These are phyloP conservation scores for Parazoanthus swiftii DNA, from an alignment of 92 coral and sea anemone genomes.

Conservation along the genomic window DNA sequence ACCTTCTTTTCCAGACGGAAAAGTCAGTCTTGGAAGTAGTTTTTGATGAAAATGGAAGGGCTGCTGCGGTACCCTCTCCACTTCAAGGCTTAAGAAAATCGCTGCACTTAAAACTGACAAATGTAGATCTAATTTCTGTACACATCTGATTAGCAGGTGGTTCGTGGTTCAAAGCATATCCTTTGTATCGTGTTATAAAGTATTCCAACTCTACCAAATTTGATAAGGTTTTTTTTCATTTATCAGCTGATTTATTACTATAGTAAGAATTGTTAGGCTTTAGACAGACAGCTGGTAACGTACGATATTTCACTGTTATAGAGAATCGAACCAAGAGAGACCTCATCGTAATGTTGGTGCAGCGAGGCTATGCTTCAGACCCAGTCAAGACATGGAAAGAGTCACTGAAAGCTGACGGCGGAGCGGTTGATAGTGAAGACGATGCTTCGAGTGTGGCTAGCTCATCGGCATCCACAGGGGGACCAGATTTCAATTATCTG, in stretches of 20 bases:
- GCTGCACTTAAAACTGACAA: no score
- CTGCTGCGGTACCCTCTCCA: background rate
- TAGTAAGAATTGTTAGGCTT: background rate
- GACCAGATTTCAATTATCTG: slow-evolving; percentile 90
- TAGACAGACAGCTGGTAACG: background rate
- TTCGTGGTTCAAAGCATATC: no score
- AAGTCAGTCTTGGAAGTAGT: background rate
- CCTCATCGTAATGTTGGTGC: slow-evolving; percentile 71
- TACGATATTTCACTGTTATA: slow-evolving; percentile 16
- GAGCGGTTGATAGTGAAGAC: slow-evolving; percentile 60
- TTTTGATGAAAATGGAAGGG: background rate
- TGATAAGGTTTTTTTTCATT: no score
- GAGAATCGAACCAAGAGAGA: slow-evolving; percentile 83
- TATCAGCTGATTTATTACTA: background rate
- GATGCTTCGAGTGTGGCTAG: slow-evolving; percentile 74
- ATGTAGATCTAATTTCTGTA: no score
- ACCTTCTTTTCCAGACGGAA: background rate
- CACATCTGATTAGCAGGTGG: no score
- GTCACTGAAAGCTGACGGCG: slow-evolving; percentile 46
- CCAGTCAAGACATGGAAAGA: slow-evolving; percentile 95
- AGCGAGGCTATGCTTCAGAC: slow-evolving; percentile 85
- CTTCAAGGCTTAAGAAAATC: no score
- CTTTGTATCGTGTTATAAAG: no score
- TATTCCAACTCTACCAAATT: background rate
- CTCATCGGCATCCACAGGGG: slow-evolving; percentile 68